Evolutionary conservation across 1,140 invertebrate genomes (phyloP), one percentile per base, ranked within the genome.

Genomic region (Zaprionus africanus): DNA sequence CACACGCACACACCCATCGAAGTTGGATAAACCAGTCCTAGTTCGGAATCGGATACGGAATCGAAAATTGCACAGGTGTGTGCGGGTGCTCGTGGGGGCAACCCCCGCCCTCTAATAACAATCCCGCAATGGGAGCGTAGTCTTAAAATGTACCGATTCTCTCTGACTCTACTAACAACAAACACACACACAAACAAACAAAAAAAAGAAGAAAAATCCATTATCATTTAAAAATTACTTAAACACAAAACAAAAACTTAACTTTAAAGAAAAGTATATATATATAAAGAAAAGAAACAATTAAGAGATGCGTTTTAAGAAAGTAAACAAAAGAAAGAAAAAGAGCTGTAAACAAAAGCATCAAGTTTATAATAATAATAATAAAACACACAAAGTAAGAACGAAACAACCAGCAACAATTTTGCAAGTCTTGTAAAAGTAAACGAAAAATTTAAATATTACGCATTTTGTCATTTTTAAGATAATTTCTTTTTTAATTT

Each of bases 151-250:
- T 79, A 85, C 63, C 84, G 78, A 90, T 84, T 84, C 74, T 85
- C 76, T 90, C 65, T 88, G 72, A 86, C 79, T 85, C 61, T 82
- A 83, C 78, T 88, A 88, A 84, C 75, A 83, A 83, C 66, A 65
- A 79, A 78, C 75, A 80, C 31, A 31, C 31, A 31, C 31, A 31
- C 31, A 31, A 31, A 85, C 28, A 65, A 64, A 80, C 67, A 76
- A 77, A 34, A 24, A 64, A 82, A 69, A 65, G 31, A 58, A 67
- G 63, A 77, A 79, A 88, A 87, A 90, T 90, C 84, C 81, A 88
- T 88, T 87, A 87, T 88, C 84, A 88, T 87, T 87, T 84, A 84
- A 84, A 82, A 83, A 51, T 78, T 87, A 87, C 83, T 88, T 87
- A 88, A 85, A 76, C 49, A 66, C 38, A 71, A 76, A 73, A 64